These are phyloP conservation scores for Cercopithecus mitis DNA, from an alignment of 2,797 vertebrate genomes.

Conservation along the genomic window DNA sequence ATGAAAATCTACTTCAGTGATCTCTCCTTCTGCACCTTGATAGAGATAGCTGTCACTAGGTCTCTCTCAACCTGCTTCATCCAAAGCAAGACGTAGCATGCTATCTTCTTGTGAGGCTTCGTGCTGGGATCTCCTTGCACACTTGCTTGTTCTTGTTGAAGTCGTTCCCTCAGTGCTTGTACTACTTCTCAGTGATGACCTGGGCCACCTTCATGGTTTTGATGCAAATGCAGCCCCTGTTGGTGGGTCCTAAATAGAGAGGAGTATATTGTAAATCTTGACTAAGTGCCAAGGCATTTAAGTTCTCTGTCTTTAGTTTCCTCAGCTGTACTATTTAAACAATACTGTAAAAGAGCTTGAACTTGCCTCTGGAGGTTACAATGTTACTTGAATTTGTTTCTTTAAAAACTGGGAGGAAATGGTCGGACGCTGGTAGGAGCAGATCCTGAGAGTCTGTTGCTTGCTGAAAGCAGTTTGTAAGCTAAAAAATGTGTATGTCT, in stretches of 20 bases:
- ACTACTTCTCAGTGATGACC: not conserved
- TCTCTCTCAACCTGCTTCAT: not conserved
- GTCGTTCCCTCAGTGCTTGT: not conserved
- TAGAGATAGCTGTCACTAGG: not conserved
- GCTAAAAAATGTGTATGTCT: not conserved
- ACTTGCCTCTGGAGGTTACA: not conserved
- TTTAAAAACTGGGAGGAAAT: not conserved
- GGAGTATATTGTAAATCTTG: not conserved
- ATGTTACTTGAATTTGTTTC: not conserved
- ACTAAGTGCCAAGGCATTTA: not conserved
- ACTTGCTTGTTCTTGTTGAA: not conserved
- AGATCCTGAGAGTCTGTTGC: not conserved
- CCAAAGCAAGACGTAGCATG: not conserved
- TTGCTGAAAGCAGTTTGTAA: not conserved
- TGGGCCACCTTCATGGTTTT: not conserved
- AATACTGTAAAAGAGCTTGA: not conserved
- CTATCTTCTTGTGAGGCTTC: not conserved
- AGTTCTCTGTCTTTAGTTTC: not conserved
- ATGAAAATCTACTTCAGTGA: not conserved
- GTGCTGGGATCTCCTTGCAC: not conserved
- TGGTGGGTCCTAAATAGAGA: not conserved
- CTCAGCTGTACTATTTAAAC: not conserved
- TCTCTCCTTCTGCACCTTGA: conserved; percentile 76
- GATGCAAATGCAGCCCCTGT: not conserved
- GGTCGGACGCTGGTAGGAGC: rapidly evolving